Evolutionary conservation across 2,797 vertebrate genomes (phyloP).

Genomic region (Tangara arthus): DNA sequence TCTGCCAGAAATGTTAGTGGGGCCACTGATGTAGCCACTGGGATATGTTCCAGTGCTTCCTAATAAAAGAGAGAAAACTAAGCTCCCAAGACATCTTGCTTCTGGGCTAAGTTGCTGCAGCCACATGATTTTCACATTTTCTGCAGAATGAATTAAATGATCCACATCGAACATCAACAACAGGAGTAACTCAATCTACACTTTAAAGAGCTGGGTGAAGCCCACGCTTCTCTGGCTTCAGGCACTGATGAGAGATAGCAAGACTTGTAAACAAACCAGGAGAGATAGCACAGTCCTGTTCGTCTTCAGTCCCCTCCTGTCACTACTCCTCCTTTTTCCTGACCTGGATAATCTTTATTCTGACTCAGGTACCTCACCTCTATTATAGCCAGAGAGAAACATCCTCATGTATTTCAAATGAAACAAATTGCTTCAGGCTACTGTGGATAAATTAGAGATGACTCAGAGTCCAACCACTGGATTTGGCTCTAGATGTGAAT

Average conservation of each 20-base stretch:
- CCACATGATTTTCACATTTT: slow-evolving; percentile 56
- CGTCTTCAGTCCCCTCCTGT: neutral
- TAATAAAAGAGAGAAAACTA: slow-evolving; percentile 39
- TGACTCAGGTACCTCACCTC: neutral
- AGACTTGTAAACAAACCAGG: slow-evolving; percentile 42
- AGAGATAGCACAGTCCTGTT: slow-evolving; percentile 1
- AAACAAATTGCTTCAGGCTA: neutral
- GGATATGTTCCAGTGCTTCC: slow-evolving; percentile 20
- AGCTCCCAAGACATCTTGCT: slow-evolving; percentile 31
- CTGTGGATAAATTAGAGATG: neutral
- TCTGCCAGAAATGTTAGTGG: neutral
- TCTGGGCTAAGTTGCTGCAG: slow-evolving; percentile 31
- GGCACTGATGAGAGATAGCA: slow-evolving; percentile 33
- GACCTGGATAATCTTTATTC: slow-evolving; percentile 8
- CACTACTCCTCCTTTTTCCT: neutral
- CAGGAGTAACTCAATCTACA: slow-evolving; percentile 36
- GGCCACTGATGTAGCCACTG: neutral
- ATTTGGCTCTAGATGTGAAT: neutral
- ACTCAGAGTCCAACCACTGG: neutral
- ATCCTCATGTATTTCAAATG: neutral
- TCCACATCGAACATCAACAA: slow-evolving; percentile 42
- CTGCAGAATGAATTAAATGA: slow-evolving; percentile 56
- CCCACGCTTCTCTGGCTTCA: slow-evolving; percentile 26
- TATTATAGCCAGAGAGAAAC: neutral
- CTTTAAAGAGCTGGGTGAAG: slow-evolving; percentile 51